A percentile compares a stretch with the other conserved stretches of the same genome.
Conservation (phyloP, 2,113 vertebrate species). For the Petaurus breviceps region DNA sequence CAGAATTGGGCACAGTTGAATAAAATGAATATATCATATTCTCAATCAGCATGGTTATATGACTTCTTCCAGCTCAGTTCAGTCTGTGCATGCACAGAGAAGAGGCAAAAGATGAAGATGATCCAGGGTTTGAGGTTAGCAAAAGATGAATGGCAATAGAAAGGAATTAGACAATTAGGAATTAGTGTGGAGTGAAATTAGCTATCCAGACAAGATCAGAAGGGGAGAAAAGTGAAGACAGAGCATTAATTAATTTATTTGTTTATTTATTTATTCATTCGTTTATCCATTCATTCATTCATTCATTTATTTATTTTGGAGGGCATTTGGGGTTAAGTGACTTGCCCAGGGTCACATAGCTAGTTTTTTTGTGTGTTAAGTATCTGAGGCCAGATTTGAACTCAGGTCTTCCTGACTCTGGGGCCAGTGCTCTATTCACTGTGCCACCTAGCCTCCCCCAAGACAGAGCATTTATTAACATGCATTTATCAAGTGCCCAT, state of each 20-base stretch:
- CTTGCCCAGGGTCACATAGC: no score
- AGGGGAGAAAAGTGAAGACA: neutral
- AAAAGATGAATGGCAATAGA: neutral
- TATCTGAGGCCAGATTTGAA: no score
- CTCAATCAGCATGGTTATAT: neutral
- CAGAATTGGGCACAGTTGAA: neutral
- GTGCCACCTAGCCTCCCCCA: no score
- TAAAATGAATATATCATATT: neutral
- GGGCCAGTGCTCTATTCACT: no score
- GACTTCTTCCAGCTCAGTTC: neutral
- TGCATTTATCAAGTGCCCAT: neutral
- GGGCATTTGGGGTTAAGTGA: no score
- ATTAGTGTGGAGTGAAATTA: neutral
- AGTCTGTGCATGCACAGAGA: neutral
- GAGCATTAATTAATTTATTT: no score
- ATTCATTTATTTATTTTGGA: no score
- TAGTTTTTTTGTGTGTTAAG: no score
- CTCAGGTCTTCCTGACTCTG: no score
- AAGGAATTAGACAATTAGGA: neutral
- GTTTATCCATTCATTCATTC: no score
- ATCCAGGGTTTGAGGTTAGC: neutral
- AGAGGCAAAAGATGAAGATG: neutral
- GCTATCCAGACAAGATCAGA: neutral
- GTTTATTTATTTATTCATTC: no score
- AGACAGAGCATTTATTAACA: neutral